Conservation (phyloP, 2,113 vertebrate genomes). For the Hippocampus guttulatus region DNA sequence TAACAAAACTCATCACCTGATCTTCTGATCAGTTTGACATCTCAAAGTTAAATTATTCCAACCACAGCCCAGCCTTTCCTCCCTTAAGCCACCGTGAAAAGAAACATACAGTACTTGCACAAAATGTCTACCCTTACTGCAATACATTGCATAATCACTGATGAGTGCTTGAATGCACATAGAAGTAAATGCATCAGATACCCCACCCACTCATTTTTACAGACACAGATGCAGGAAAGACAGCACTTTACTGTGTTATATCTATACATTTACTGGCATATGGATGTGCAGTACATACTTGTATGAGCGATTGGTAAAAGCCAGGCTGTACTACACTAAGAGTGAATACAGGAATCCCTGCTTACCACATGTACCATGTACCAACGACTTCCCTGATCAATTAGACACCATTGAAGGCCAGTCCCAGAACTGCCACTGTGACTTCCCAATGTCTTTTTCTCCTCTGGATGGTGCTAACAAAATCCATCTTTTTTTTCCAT, state of each 20-base stretch:
- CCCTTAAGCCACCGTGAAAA: conserved; percentile 24
- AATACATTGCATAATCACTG: conserved; percentile 7
- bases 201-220: conserved; percentile 19
- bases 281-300: conserved; percentile 9
- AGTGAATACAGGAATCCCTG: conserved; percentile 43
- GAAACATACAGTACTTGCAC: conserved; percentile 16
- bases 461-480: conserved; percentile 41
- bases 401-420: conserved; percentile 62
- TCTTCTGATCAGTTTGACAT: conserved; percentile 45
- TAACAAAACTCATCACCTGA: conserved; percentile 35
- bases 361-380: conserved; percentile 40
- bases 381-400: conserved; percentile 61
- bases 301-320: conserved; percentile 18
- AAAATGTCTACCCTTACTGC: conserved; percentile 11
- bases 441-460: conserved; percentile 54
- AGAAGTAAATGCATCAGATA: conserved; percentile 9
- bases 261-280: conserved; percentile 9
- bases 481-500: conserved; percentile 36
- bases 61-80: conserved; percentile 18
- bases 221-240: conserved; percentile 14
- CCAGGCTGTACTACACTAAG: conserved; percentile 15
- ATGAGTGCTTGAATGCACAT: conserved; percentile 23
- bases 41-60: conserved; percentile 54
- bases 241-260: conserved; percentile 5
- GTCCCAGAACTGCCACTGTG: conserved; percentile 54